Percentiles rank a stretch among this genome's conserved stretches.
Evolutionary conservation across 2,797 vertebrate species (phyloP).

Genomic region (Cossypha dichroa): DNA sequence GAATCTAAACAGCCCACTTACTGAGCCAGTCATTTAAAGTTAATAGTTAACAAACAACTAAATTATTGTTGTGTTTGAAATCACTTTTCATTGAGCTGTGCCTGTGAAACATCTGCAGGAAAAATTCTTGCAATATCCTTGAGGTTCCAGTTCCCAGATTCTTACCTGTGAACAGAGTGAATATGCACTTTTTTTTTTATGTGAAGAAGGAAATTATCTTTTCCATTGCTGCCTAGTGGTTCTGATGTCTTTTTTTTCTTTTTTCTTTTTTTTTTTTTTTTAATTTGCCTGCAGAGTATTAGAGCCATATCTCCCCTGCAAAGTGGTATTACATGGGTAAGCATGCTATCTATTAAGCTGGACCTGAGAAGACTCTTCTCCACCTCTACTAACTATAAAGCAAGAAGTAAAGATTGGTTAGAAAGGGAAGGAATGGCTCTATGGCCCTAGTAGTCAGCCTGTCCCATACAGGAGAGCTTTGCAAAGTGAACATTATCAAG

Average conservation of each 20-base stretch:
- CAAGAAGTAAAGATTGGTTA: background rate
- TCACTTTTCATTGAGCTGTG: background rate
- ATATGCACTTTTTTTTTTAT: background rate
- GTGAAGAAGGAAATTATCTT: background rate
- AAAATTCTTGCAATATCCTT: background rate
- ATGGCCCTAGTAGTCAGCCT: background rate
- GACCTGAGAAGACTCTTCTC: background rate
- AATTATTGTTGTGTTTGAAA: background rate
- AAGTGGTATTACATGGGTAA: background rate
- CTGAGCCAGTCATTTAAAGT: background rate
- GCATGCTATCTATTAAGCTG: background rate
- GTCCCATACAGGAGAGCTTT: background rate
- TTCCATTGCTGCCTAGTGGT: background rate
- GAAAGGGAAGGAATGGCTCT: background rate
- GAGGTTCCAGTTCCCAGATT: background rate
- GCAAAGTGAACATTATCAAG: background rate
- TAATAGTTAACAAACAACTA: background rate
- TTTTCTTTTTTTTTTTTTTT: background rate
- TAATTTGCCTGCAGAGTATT: background rate
- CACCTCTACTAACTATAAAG: background rate
- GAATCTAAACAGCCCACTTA: background rate
- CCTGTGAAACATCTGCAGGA: background rate
- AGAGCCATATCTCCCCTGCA: background rate
- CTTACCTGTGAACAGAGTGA: background rate
- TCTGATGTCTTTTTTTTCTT: background rate